Base-by-base conservation (phyloP, 2,797 vertebrate species). In the Channa striata region DNA sequence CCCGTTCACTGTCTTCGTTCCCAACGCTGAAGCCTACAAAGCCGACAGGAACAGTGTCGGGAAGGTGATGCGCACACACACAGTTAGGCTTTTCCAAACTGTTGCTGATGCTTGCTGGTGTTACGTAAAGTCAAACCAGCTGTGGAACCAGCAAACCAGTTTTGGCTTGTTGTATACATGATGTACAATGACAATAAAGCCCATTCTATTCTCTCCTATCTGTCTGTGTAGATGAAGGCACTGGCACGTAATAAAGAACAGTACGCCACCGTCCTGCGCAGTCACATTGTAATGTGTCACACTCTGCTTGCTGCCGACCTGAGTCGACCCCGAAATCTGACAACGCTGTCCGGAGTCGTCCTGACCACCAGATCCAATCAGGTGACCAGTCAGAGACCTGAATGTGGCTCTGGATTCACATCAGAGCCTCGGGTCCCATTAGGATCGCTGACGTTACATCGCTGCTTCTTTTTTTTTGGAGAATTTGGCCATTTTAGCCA, bases 1-100 rank as follows among this genome's bases (percentile, higher is more conserved):
- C 0, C 96, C 97, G 0, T 98, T 97, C 91, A 99, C 97, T 0
- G 86, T 98, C 10, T 97, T 99, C 3, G 90, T 59, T 3, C 97
- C 97, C 0, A 91, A 0, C 0, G 53, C 44, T 0, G 9, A 88
- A 0, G 50, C 94, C 11, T 91, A 94, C 20, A 44, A 51, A 0
- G 60, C 63, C 1, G 37, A 52, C 2, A 68, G 8, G n/a, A 19
- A 8, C 1, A 16, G 11, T 0, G 6, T 2, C 0, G 10, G 12
- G 1, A 47, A 42, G 50, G 59, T 72, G 30, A 57, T 36, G n/a
- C 1, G 16, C n/a, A n/a, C n/a, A n/a, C n/a, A n/a, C n/a, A n/a
- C n/a, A n/a, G 25, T 30, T 6, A 30, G 25, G 2, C 6, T 30
- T 30, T 30, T 4, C 25, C 25, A 30, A 30, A 30, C n/a, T n/a